Evolutionary conservation across 2,888 invertebrate species (phyloP).

Genomic region (Aporophyla lueneburgensis): DNA sequence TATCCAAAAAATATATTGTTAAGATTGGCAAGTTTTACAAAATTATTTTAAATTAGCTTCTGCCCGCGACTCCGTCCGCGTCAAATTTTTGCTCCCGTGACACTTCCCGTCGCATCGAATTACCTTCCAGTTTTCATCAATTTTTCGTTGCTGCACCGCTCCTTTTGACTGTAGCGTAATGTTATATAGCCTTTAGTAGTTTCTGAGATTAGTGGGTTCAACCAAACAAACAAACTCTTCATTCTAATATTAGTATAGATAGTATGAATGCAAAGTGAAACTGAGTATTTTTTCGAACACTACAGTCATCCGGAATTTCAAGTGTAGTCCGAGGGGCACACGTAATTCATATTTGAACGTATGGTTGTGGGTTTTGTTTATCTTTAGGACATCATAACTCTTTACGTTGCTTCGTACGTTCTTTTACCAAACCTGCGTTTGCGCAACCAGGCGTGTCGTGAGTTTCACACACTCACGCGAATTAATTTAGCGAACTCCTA

Average conservation of each 20-base stretch:
- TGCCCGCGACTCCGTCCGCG: too few species aligned
- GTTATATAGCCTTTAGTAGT: too few species aligned
- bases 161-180: too few species aligned
- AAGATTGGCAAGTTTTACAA: background rate
- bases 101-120: too few species aligned
- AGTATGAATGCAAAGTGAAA: background rate
- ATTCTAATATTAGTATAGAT: too few species aligned
- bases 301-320: background rate
- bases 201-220: too few species aligned
- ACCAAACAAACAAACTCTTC: too few species aligned
- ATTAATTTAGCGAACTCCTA: constrained; percentile 32
- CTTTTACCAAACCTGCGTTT: constrained; percentile 27
- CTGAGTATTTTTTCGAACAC: background rate
- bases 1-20: background rate
- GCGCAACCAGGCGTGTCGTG: constrained; percentile 13
- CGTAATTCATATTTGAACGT: background rate
- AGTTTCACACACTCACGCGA: constrained; percentile 42
- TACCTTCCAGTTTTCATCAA: too few species aligned
- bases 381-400: too few species aligned
- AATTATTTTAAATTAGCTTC: background rate
- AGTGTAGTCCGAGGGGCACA: background rate
- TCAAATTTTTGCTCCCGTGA: too few species aligned
- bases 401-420: background rate
- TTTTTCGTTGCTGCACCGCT: too few species aligned
- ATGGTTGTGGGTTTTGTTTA: background rate